Conservation (phyloP, 2,113 vertebrate genomes). For the Montifringilla adamsi region DNA sequence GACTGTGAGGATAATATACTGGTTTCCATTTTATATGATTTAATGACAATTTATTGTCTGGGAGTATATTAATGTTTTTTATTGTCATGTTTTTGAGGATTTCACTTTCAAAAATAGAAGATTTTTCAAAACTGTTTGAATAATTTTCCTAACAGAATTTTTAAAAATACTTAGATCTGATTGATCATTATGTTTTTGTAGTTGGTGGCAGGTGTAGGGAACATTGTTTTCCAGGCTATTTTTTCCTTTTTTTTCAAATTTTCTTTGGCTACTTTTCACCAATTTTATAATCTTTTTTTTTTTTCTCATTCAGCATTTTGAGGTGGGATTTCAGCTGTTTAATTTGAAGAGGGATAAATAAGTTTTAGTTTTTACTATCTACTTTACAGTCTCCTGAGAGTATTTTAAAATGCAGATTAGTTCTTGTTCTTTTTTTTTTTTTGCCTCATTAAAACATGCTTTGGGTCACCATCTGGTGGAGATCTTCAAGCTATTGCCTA, state of each 20-base stretch:
- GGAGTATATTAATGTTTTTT: not conserved
- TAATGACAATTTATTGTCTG: not conserved
- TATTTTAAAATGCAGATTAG: conserved; percentile 44
- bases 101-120: not conserved
- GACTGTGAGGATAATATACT: not conserved
- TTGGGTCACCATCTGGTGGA: conserved; percentile 71
- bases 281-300: not conserved
- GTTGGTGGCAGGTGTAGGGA: not conserved
- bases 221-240: not conserved
- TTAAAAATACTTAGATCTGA: not conserved
- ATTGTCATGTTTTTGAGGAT: not conserved
- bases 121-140: not conserved
- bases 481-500: conserved; percentile 30
- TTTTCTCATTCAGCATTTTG: not conserved
- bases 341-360: not conserved
- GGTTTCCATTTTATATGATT: not conserved
- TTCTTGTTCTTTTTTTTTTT: not conserved
- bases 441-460: conserved; percentile 40
- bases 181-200: not conserved
- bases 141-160: not conserved
- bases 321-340: not conserved
- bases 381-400: conserved; percentile 72
- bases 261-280: not conserved
- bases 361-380: not conserved
- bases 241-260: not conserved